These are phyloP conservation scores for Campoletis raptor DNA, from an alignment of 2,888 invertebrate genomes.

Conservation along the genomic window DNA sequence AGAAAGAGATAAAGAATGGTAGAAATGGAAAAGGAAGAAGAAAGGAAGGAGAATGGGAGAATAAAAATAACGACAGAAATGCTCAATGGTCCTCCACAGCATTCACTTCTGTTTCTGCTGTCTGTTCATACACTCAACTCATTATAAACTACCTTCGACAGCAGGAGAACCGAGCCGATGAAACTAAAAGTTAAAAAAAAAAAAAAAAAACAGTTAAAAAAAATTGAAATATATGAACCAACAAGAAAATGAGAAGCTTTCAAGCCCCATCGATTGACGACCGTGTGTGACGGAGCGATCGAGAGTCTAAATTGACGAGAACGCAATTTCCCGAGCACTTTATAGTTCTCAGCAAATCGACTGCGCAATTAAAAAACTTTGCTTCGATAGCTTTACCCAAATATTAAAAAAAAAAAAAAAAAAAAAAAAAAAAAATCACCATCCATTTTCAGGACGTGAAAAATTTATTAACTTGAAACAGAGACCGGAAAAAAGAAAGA, in stretches of 20 bases:
- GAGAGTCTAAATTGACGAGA: neutral
- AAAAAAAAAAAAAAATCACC: neutral
- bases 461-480: neutral
- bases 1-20: neutral
- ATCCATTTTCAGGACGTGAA: neutral
- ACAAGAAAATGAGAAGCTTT: slow-evolving; percentile 18
- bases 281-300: slow-evolving; percentile 25
- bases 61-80: slow-evolving; percentile 49
- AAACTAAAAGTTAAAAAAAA: neutral
- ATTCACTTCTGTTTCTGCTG: slow-evolving; percentile 41
- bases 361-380: slow-evolving; percentile 11
- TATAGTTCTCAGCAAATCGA: neutral
- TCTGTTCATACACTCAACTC: slow-evolving; percentile 33
- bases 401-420: neutral
- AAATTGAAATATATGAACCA: neutral
- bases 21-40: neutral
- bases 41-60: slow-evolving; percentile 6
- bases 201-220: neutral
- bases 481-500: neutral
- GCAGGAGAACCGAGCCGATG: neutral
- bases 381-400: neutral
- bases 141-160: slow-evolving; percentile 48
- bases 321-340: slow-evolving; percentile 6
- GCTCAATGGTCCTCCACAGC: slow-evolving; percentile 45
- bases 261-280: slow-evolving; percentile 25